phyloP scores from a whole-genome alignment of 2,113 vertebrate species.

The Hystrix cristata region DNA sequence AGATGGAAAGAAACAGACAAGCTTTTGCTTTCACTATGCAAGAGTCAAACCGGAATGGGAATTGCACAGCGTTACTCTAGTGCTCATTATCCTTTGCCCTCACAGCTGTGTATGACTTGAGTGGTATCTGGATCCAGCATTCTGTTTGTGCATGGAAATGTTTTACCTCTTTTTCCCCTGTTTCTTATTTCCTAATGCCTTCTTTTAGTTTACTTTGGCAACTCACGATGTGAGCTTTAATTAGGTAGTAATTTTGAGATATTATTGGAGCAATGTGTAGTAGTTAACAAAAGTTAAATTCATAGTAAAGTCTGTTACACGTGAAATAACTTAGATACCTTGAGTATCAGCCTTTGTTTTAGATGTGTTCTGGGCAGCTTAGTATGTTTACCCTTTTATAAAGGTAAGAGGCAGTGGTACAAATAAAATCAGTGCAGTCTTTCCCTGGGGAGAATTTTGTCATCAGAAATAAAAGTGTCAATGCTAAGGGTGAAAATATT shows the following conservation, averaged over 20 bases:
- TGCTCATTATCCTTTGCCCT: not conserved
- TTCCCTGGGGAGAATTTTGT: constrained; percentile 27
- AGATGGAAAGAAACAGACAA: not conserved
- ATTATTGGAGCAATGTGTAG: constrained; percentile 33
- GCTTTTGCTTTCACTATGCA: not conserved
- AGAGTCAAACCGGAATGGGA: not conserved
- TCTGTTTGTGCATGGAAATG: not conserved
- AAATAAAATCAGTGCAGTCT: not conserved
- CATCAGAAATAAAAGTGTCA: not conserved
- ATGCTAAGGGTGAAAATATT: not conserved
- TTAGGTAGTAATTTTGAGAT: constrained; percentile 48
- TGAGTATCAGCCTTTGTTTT: not conserved
- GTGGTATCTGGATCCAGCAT: not conserved
- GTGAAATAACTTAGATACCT: not conserved
- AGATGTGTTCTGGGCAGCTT: not conserved
- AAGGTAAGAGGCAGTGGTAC: not conserved
- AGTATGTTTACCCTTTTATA: not conserved
- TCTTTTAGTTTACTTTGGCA: constrained; percentile 70
- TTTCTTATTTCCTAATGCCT: not conserved
- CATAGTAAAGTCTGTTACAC: not conserved
- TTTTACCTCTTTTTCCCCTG: not conserved
- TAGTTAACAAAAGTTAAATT: constrained; percentile 52
- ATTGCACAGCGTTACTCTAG: not conserved
- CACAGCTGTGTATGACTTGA: not conserved
- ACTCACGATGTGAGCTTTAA: not conserved